These are phyloP conservation scores for Sciurus niger DNA, from an alignment of 2,113 vertebrate genomes.

Conservation along the genomic window DNA sequence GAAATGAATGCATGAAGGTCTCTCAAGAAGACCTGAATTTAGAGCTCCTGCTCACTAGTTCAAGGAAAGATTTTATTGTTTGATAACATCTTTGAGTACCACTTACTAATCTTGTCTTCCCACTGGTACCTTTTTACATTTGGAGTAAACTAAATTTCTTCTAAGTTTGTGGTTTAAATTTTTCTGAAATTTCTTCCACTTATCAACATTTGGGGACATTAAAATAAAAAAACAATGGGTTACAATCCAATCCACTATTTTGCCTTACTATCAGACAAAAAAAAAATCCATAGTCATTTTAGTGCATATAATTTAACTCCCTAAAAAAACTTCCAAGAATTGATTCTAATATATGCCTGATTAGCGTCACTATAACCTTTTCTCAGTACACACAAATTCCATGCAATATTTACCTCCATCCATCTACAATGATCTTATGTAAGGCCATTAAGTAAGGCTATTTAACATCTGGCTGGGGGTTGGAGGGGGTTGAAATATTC, in stretches of 20 bases:
- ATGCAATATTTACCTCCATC: neutral
- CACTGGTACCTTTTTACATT: neutral
- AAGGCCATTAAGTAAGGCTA: neutral
- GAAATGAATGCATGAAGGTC: too few relatives aligned
- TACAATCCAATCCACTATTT: neutral
- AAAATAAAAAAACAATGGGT: neutral
- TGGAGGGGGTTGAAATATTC: neutral
- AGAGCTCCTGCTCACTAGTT: too few relatives aligned
- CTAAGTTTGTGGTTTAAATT: neutral
- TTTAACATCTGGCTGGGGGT: neutral
- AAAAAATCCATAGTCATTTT: neutral
- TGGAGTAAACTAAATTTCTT: neutral
- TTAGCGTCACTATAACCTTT: neutral
- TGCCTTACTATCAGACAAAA: neutral
- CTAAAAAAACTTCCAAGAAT: constrained; percentile 48
- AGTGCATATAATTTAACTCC: neutral
- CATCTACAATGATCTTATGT: neutral
- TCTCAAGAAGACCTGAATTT: too few relatives aligned
- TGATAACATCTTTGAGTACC: neutral
- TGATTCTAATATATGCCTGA: neutral
- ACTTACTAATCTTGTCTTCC: neutral
- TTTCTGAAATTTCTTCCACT: neutral
- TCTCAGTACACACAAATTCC: neutral
- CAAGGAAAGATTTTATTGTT: too few relatives aligned
- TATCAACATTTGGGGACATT: neutral